These are phyloP conservation scores for Margaritifera margaritifera DNA, from an alignment of 2,888 invertebrate species.

Conservation along the genomic window DNA sequence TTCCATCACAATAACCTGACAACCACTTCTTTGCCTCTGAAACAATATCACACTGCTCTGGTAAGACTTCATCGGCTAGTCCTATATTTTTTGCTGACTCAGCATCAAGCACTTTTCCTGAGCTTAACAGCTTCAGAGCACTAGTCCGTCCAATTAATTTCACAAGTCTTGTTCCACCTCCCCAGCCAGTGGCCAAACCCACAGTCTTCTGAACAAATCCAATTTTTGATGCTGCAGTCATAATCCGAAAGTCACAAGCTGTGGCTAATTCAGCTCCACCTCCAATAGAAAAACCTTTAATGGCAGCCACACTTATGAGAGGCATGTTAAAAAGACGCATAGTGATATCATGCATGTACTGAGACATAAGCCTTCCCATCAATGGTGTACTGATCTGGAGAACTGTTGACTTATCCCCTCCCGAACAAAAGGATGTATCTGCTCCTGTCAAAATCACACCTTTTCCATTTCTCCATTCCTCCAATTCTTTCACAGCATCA, in stretches of 20 bases:
- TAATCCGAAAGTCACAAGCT: conserved; percentile 75
- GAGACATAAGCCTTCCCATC: conserved; percentile 73
- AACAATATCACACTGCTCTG: conserved; percentile 46
- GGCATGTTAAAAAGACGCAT: conserved; percentile 73
- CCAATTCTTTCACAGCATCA: conserved; percentile 72
- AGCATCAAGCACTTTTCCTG: conserved; percentile 63
- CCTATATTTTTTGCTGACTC: conserved; percentile 72
- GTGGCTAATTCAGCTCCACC: conserved; percentile 76
- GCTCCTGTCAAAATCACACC: conserved; percentile 74
- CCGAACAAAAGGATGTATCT: conserved; percentile 76
- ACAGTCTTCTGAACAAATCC: conserved; percentile 75
- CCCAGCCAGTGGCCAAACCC: conserved; percentile 76
- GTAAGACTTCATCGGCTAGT: conserved; percentile 71
- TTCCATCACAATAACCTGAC: conserved; percentile 44
- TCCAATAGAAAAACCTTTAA: conserved; percentile 76
- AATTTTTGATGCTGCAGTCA: conserved; percentile 70
- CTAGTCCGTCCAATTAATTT: conserved; percentile 71
- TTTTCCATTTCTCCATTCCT: conserved; percentile 73
- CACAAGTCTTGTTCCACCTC: conserved; percentile 74
- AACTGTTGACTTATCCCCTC: conserved; percentile 75
- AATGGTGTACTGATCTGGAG: conserved; percentile 57
- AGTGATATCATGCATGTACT: conserved; percentile 74
- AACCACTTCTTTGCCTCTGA: conserved; percentile 69
- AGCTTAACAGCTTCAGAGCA: conserved; percentile 73
- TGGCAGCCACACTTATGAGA: conserved; percentile 74